phyloP scores from a whole-genome alignment of 30 jellyfish, hydroid and myxozoan genomes.

The Morbakka virulenta region DNA sequence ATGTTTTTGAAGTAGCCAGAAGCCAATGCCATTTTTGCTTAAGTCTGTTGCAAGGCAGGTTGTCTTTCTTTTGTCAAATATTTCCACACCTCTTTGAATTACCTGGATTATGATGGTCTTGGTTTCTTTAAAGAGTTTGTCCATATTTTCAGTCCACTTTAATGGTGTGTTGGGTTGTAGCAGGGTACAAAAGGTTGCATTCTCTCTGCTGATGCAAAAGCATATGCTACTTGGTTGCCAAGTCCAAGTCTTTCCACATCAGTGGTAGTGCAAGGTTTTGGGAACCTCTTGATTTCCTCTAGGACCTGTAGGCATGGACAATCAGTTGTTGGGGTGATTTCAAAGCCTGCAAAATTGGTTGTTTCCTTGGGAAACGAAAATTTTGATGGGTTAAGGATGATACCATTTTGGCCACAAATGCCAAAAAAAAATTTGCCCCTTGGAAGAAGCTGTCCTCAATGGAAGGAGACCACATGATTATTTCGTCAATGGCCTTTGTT shows the following conservation, averaged over 20 bases:
- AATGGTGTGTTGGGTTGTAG: not conserved
- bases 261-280: not conserved
- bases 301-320: too few relatives aligned
- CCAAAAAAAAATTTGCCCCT: not conserved
- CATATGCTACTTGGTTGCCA: not conserved
- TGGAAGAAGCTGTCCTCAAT: not conserved
- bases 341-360: conserved; percentile 41
- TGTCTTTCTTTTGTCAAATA: too few relatives aligned
- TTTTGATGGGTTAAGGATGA: too few relatives aligned
- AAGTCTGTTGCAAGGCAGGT: conserved; percentile 25
- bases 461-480: not conserved
- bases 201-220: too few relatives aligned
- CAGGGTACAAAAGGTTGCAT: not conserved
- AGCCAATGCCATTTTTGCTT: too few relatives aligned
- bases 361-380: conserved; percentile 14
- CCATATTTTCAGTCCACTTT: not conserved
- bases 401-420: not conserved
- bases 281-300: too few relatives aligned
- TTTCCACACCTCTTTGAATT: conserved; percentile 7
- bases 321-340: conserved; percentile 4
- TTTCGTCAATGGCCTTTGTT: conserved; percentile 10
- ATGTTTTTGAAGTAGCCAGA: too few relatives aligned
- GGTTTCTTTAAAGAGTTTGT: not conserved
- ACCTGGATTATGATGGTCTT: not conserved
- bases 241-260: not conserved